phyloP scores from a whole-genome alignment of 2,113 vertebrate species.

The Cheilinus undulatus region DNA sequence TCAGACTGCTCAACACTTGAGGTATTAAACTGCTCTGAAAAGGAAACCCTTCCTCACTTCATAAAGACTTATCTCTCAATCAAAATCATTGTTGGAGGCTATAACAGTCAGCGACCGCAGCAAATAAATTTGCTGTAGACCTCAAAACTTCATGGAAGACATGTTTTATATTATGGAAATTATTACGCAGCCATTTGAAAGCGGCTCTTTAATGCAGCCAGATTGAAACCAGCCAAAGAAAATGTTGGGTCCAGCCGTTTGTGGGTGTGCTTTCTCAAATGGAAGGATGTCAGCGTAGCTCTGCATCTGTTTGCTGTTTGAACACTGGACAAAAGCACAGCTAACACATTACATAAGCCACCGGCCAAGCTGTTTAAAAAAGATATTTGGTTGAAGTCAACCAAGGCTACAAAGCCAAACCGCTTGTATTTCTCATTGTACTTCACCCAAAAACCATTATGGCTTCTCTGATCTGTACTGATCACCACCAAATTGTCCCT shows the following conservation, averaged over 20 bases:
- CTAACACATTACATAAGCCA: constrained; percentile 46
- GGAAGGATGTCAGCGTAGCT: constrained; percentile 47
- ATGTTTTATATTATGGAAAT: constrained; percentile 72
- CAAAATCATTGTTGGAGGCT: constrained; percentile 42
- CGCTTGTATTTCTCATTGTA: constrained; percentile 27
- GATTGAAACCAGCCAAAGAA: constrained; percentile 65
- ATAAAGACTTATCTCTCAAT: constrained; percentile 35
- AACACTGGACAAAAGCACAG: constrained; percentile 47
- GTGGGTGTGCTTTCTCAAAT: constrained; percentile 40
- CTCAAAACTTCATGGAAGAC: constrained; percentile 51
- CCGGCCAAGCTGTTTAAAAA: constrained; percentile 21
- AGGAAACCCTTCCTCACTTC: constrained; percentile 32
- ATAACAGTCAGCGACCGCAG: constrained; percentile 29
- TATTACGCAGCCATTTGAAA: constrained; percentile 51
- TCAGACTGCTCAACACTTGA: constrained; percentile 19
- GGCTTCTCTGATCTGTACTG: background rate
- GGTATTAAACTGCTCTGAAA: constrained; percentile 34
- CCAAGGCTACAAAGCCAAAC: constrained; percentile 13
- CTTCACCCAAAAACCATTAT: background rate
- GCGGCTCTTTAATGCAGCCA: constrained; percentile 31
- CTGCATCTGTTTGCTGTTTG: constrained; percentile 72
- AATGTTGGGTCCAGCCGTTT: constrained; percentile 29
- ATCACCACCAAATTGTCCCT: background rate
- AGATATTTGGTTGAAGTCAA: constrained; percentile 23
- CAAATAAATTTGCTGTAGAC: constrained; percentile 63